phyloP scores from a whole-genome alignment of 2,113 vertebrate species.

The Gallinago undulata region DNA sequence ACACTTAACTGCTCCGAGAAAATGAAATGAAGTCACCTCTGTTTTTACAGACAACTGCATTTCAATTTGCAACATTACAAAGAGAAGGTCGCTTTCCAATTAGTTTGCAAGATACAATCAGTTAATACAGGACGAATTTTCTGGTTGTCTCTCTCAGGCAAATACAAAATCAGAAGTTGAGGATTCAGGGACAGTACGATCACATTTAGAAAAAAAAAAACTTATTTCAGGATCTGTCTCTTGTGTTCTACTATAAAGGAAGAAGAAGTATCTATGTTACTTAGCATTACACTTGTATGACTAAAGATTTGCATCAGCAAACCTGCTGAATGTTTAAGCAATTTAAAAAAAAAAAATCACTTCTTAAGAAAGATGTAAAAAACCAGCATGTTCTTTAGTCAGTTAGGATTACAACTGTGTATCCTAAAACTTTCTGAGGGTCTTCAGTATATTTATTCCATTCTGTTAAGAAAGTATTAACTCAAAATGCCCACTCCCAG shows the following conservation, averaged over 20 bases:
- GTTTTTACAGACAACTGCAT: neutral
- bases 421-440: neutral
- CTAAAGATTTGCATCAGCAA: neutral
- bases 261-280: neutral
- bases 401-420: neutral
- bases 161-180: neutral
- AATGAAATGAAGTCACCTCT: neutral
- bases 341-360: neutral
- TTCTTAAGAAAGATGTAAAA: neutral
- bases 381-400: neutral
- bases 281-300: neutral
- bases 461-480: constrained; percentile 1
- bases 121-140: neutral
- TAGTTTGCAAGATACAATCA: neutral
- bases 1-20: neutral
- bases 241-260: neutral
- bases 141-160: neutral
- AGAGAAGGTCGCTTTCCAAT: neutral
- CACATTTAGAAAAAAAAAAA: neutral
- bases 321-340: neutral
- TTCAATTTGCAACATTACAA: neutral
- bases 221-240: neutral
- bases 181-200: neutral
- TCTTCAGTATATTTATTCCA: neutral
- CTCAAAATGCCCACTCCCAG: neutral